phyloP scores from a whole-genome alignment of 1,140 invertebrate genomes.

The Andrena cerasifolii region DNA sequence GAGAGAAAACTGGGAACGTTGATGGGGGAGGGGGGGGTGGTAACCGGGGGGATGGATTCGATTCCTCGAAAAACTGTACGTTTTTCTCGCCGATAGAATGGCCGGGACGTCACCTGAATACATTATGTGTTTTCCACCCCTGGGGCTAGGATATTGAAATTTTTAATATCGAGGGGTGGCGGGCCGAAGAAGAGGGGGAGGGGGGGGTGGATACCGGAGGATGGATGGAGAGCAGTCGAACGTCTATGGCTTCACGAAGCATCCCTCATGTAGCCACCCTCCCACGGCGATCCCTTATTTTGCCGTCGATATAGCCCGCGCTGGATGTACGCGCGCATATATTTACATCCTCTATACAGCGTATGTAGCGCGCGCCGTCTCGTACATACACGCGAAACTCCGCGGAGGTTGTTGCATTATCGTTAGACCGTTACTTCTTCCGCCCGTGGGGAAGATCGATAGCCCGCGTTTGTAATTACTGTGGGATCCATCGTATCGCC shows the following conservation, averaged over 20 bases:
- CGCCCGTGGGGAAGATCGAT: conserved; percentile 17
- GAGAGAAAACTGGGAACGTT: conserved; percentile 6
- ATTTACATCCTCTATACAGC: conserved; percentile 21
- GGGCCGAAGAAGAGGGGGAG: conserved; percentile 33
- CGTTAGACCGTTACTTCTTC: conserved; percentile 42
- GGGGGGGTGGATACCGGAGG: conserved; percentile 53
- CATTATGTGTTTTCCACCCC: conserved; percentile 83
- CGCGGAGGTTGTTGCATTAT: conserved; percentile 43
- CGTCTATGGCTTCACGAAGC: conserved; percentile 72
- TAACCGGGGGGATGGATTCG: conserved; percentile 74
- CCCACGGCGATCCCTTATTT: conserved; percentile 69
- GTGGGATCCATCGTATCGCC: too few relatives aligned
- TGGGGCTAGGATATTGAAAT: conserved; percentile 83
- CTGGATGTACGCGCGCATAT: conserved; percentile 42
- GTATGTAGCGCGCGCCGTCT: background rate
- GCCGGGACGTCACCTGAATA: conserved; percentile 83
- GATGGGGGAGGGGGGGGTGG: conserved; percentile 21
- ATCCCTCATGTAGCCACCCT: conserved; percentile 70
- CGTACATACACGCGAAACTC: conserved; percentile 11
- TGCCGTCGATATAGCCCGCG: conserved; percentile 65
- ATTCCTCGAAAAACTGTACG: conserved; percentile 82
- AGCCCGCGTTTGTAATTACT: conserved; percentile 18
- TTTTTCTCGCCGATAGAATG: conserved; percentile 83
- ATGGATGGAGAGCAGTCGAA: conserved; percentile 64
- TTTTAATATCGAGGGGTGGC: conserved; percentile 82